A percentile compares a stretch with the other conserved stretches of the same genome.
These are phyloP conservation scores for Cephonodes hylas DNA, from an alignment of 2,888 invertebrate species.

Conservation along the genomic window DNA sequence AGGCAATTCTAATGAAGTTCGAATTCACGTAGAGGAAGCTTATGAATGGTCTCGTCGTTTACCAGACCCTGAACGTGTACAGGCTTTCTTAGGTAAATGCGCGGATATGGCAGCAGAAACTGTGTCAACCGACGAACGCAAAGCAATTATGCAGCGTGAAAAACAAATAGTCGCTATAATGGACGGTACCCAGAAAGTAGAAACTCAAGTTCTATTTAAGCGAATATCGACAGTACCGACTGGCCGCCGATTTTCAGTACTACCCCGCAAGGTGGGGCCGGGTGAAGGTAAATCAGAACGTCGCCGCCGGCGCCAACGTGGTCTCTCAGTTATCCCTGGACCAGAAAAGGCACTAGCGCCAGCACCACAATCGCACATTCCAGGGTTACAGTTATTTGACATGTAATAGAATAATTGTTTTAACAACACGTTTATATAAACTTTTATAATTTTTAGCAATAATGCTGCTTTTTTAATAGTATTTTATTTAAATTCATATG, in stretches of 20 bases:
- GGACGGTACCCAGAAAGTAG: constrained; percentile 55
- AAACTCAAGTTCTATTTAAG: constrained; percentile 64
- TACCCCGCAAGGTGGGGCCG: constrained; percentile 52
- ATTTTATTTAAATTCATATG: too few relatives aligned
- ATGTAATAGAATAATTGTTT: constrained; percentile 38
- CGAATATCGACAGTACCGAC: constrained; percentile 65
- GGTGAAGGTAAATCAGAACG: constrained; percentile 49
- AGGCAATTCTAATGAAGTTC: constrained; percentile 70
- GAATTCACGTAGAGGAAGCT: constrained; percentile 68
- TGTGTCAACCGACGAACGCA: constrained; percentile 59
- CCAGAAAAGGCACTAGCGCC: constrained; percentile 52
- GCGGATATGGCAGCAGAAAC: constrained; percentile 62
- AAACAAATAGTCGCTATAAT: constrained; percentile 59
- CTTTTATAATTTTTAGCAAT: neutral
- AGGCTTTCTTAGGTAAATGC: constrained; percentile 66
- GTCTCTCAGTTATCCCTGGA: constrained; percentile 65
- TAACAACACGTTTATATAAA: neutral
- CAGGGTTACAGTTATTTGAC: constrained; percentile 66
- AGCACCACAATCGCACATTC: constrained; percentile 51
- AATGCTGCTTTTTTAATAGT: neutral
- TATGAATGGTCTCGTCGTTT: constrained; percentile 65
- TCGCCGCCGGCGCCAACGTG: constrained; percentile 54
- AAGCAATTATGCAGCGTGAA: constrained; percentile 60
- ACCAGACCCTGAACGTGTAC: constrained; percentile 63
- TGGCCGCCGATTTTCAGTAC: constrained; percentile 63